phyloP scores from a whole-genome alignment of 2,797 vertebrate species.

The Acanthis flammea region DNA sequence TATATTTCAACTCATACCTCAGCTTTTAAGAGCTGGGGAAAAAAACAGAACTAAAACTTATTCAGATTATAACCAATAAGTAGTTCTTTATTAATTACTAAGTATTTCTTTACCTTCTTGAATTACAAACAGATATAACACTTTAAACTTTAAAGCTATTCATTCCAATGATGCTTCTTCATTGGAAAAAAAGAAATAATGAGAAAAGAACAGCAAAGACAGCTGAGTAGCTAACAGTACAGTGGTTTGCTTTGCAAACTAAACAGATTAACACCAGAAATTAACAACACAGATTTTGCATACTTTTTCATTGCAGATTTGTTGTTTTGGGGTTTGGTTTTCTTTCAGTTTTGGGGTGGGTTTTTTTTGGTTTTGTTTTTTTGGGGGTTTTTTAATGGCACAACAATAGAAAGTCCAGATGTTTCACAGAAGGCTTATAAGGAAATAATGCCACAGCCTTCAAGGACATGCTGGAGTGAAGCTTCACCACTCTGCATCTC shows the following conservation, averaged over 20 bases:
- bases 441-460: neutral
- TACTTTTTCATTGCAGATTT: neutral
- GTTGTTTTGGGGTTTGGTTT: neutral
- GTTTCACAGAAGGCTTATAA: neutral
- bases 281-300: neutral
- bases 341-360: neutral
- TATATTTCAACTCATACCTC: neutral
- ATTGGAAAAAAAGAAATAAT: neutral
- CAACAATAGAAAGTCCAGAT: neutral
- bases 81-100: neutral
- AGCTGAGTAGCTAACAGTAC: neutral
- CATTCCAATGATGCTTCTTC: neutral
- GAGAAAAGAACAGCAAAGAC: neutral
- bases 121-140: neutral
- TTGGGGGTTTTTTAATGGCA: neutral
- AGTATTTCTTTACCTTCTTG: neutral
- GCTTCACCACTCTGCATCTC: slow-evolving; percentile 95
- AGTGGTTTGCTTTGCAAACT: neutral
- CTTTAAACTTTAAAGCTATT: neutral
- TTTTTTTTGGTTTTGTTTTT: neutral
- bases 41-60: neutral
- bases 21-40: neutral
- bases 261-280: neutral
- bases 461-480: neutral
- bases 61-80: neutral